phyloP scores from a whole-genome alignment of 2,888 invertebrate species.

The Tetropium fuscum region DNA sequence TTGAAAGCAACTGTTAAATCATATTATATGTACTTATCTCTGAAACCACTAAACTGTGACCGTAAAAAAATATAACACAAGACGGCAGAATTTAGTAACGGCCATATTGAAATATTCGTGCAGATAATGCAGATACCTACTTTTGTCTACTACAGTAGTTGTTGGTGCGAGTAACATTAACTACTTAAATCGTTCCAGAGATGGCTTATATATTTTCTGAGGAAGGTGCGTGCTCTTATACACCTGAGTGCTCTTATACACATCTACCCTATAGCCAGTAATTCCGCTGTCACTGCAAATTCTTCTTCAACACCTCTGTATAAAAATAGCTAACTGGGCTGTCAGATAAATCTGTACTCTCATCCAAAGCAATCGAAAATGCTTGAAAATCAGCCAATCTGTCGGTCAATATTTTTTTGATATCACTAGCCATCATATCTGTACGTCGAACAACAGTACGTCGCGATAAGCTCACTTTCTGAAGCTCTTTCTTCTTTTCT shows the following conservation, averaged over 20 bases:
- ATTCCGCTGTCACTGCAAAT: too few relatives aligned
- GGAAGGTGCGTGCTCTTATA: neutral
- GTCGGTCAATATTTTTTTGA: too few relatives aligned
- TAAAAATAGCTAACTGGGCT: too few relatives aligned
- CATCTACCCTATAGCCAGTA: neutral
- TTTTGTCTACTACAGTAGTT: neutral
- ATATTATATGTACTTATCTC: neutral
- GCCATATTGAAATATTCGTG: neutral
- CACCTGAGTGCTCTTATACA: neutral
- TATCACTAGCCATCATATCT: too few relatives aligned
- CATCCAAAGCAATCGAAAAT: too few relatives aligned
- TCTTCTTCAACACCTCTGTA: too few relatives aligned
- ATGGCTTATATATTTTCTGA: too few relatives aligned
- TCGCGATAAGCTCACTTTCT: too few relatives aligned
- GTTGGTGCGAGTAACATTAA: neutral
- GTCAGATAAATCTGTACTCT: too few relatives aligned
- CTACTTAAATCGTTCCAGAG: neutral
- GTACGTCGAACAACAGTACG: too few relatives aligned
- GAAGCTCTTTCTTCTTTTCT: too few relatives aligned
- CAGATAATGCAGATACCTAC: neutral
- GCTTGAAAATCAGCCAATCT: too few relatives aligned
- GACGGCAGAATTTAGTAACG: neutral
- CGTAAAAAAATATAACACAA: neutral
- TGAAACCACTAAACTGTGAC: neutral
- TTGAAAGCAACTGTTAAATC: neutral